Evolutionary conservation across 2,888 invertebrate genomes (phyloP), one percentile per base, ranked within the genome.

Genomic region (Siphonodentalium dalli): DNA sequence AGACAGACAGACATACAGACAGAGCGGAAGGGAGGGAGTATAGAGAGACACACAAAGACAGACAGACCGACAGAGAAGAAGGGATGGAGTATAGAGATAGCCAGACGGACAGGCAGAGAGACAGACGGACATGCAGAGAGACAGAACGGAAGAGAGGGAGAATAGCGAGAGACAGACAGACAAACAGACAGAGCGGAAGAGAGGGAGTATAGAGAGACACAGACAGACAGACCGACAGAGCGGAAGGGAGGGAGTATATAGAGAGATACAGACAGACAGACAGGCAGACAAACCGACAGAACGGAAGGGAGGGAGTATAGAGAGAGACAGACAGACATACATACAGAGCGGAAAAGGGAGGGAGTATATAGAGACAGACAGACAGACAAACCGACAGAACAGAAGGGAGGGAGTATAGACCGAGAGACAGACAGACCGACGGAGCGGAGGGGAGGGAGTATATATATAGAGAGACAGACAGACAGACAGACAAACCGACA

Each of bases 131-230:
- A 15, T 13, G 20, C 7, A 18, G 11, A 3, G 24, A 20, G 13
- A 11, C n/a, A 33, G 2, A 35, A 5, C 6, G 28, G 27, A 37
- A 15, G 21, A 20, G 26, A 3, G n/a, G 24, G 38, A 6, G 8
- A 21, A 37, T 9, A 23, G 15, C 28, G 21, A 35, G n/a, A 35
- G 42, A 33, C 13, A 21, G 50, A 42, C 9, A 43, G 37, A 50
- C 11, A 45, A 33, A 45, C 20, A 52, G 33, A 54, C 24, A 46
- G 38, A 42, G 29, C n/a, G n/a, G n/a, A n/a, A n/a, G n/a, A n/a
- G n/a, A n/a, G n/a, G n/a, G n/a, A n/a, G n/a, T n/a, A 42, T n/a
- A 40, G 24, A 43, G 21, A 37, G 24, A 54, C 27, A 31, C 9
- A 46, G 46, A 28, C 18, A 41, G 23, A 41, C 39, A 41, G 31